These are phyloP conservation scores for Sphaeridia pumilis DNA, from an alignment of 2,888 invertebrate species.

Conservation along the genomic window DNA sequence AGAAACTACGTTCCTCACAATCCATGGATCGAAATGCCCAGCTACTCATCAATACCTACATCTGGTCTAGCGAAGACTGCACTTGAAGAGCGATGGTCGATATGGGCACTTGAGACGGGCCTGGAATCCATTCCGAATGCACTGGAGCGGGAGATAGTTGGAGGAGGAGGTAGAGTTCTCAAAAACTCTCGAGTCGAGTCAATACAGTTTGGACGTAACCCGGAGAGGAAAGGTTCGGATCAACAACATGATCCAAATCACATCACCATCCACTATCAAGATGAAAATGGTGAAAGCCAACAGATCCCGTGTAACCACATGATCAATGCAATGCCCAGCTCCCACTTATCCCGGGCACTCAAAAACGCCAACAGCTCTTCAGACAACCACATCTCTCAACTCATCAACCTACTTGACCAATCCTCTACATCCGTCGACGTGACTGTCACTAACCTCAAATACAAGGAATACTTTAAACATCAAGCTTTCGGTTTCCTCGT, in stretches of 20 bases:
- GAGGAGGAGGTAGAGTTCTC: conserved; percentile 51
- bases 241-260: conserved; percentile 5
- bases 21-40: conserved; percentile 5
- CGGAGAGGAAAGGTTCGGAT: background rate
- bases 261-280: too few species aligned
- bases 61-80: conserved; percentile 47
- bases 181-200: conserved; percentile 51
- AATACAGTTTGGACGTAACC: conserved; percentile 49
- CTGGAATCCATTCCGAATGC: conserved; percentile 58
- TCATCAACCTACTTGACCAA: conserved; percentile 19
- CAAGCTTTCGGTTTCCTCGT: conserved; percentile 83
- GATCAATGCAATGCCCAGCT: conserved; percentile 63
- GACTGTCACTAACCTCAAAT: conserved; percentile 75
- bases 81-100: conserved; percentile 61
- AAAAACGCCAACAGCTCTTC: conserved; percentile 42
- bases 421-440: conserved; percentile 68
- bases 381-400: conserved; percentile 54
- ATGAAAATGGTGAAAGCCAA: conserved; percentile 44
- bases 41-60: conserved; percentile 18
- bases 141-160: conserved; percentile 45
- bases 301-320: conserved; percentile 50
- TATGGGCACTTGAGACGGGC: conserved; percentile 69
- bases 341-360: conserved; percentile 45
- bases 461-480: conserved; percentile 46
- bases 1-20: background rate